phyloP scores from a whole-genome alignment of 53 echinoderm and acorn worm genomes.

The Paracentrotus lividus region DNA sequence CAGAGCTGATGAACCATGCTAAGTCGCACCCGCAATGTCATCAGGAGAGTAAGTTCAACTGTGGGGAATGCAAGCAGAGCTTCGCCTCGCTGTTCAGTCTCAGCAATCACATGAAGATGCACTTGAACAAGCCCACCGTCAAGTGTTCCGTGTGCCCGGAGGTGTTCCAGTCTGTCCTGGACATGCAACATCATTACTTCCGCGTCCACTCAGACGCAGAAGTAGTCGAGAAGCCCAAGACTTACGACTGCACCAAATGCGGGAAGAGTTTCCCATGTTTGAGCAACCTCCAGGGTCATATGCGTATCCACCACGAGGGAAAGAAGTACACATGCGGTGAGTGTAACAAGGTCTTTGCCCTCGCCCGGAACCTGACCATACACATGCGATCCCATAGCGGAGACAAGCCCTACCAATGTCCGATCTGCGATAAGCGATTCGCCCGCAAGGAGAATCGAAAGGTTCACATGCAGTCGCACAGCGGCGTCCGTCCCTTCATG shows the following conservation, averaged over 20 bases:
- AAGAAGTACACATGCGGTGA: constrained; percentile 92
- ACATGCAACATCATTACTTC: constrained; percentile 97
- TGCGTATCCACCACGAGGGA: constrained; percentile 91
- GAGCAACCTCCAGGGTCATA: constrained; percentile 91
- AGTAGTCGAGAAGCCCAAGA: constrained; percentile 79
- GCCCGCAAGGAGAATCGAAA: constrained; percentile 94
- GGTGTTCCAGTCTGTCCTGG: constrained; percentile 88
- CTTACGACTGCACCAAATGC: constrained; percentile 92
- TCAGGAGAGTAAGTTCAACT: constrained; percentile 85
- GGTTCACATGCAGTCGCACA: constrained; percentile 96
- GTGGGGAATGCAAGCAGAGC: constrained; percentile 87
- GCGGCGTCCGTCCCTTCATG: constrained; percentile 93
- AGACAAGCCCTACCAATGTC: constrained; percentile 96
- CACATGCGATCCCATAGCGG: constrained; percentile 98
- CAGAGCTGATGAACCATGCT: constrained; percentile 94
- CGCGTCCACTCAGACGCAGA: constrained; percentile 85
- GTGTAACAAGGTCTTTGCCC: constrained; percentile 93
- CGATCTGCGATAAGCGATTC: constrained; percentile 96
- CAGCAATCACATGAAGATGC: constrained; percentile 88
- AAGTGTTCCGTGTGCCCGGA: constrained; percentile 94
- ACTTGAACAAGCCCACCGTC: constrained; percentile 80
- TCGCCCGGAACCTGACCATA: constrained; percentile 91
- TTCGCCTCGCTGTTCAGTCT: constrained; percentile 88
- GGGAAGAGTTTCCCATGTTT: constrained; percentile 88
- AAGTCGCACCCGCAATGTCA: constrained; percentile 82